Evolutionary conservation across 2,888 invertebrate genomes (phyloP), one percentile per base, ranked within the genome.

Genomic region (Cheilosia grossa): DNA sequence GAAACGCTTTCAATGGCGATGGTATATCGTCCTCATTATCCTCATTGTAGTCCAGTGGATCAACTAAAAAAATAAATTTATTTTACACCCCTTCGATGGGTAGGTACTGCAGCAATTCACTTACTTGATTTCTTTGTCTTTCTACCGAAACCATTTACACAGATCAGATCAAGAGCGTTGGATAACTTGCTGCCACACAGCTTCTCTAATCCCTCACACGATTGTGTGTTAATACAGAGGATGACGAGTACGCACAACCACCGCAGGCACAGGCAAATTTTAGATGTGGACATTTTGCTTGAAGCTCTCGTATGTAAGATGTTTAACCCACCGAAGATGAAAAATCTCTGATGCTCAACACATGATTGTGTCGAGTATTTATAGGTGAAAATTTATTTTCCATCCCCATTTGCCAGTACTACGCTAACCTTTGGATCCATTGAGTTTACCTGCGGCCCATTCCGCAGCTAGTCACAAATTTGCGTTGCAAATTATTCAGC

Each of bases 181-280:
- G 88, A 72, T 40, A 90, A 49, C 0, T 86, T 64, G 0, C 58
- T 21, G 27, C 90, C 90, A 27, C 90, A 90, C 10, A 42, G 88
- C 4, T 27, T 54, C 13, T 58, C 21, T 13, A 53, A 10, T 4
- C 78, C 82, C 6, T 72, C 40, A 19, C 72, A 72, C 1, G 72
- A 49, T 61, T 44, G 61, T 4, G 40, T 63, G 15, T 67, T 72
- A 1, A 27, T 9, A 6, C 61, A 63, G 10, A 78, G 2, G 0
- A 82, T 54, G 7, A 67, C 13, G 1, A 82, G 37, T 9, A 78
- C 37, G 13, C 58, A 61, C 21, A 64, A 40, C 64, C 47, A 64
- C 0, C 61, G 19, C 2, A 72, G 10, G 37, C 19, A 53, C 0
- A 30, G 4, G 5, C 19, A 30, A n/a, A 42, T 17, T n/a, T 19